Conservation (phyloP, 2,113 vertebrate genomes). For the Sterna hirundo region DNA sequence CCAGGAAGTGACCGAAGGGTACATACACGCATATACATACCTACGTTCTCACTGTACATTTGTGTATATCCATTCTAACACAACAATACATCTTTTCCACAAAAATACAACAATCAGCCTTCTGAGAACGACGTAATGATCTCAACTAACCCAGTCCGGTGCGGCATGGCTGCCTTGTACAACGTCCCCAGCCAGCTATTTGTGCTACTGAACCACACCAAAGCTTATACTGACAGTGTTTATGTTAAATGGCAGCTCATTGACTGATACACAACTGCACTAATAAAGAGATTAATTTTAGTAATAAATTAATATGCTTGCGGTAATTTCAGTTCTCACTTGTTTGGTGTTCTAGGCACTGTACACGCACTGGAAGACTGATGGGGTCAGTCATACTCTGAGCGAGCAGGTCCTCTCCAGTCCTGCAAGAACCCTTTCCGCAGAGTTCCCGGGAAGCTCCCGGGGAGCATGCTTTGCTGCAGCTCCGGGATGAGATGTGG, state of each 20-base stretch:
- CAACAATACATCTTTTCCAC: not conserved
- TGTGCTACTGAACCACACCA: not conserved
- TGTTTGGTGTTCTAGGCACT: not conserved
- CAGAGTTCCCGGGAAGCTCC: not conserved
- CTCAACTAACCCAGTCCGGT: not conserved
- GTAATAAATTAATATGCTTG: not conserved
- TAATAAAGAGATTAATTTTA: not conserved
- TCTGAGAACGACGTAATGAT: not conserved
- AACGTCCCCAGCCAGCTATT: not conserved
- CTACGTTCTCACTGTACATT: fast-evolving
- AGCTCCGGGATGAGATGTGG: not conserved
- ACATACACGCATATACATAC: not conserved
- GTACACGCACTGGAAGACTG: not conserved
- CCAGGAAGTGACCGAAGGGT: not conserved
- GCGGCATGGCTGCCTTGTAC: not conserved
- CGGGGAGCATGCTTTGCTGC: not conserved
- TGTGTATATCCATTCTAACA: not conserved
- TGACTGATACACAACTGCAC: not conserved
- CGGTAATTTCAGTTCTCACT: not conserved
- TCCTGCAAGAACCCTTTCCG: not conserved
- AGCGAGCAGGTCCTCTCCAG: not conserved
- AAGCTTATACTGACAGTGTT: not conserved
- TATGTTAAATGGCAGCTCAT: not conserved
- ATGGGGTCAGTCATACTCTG: not conserved
- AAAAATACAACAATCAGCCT: not conserved